A percentile compares a stretch with the other conserved stretches of the same genome.
Conservation (phyloP, 1,140 invertebrate genomes). For the Drosophila lacertosa region DNA sequence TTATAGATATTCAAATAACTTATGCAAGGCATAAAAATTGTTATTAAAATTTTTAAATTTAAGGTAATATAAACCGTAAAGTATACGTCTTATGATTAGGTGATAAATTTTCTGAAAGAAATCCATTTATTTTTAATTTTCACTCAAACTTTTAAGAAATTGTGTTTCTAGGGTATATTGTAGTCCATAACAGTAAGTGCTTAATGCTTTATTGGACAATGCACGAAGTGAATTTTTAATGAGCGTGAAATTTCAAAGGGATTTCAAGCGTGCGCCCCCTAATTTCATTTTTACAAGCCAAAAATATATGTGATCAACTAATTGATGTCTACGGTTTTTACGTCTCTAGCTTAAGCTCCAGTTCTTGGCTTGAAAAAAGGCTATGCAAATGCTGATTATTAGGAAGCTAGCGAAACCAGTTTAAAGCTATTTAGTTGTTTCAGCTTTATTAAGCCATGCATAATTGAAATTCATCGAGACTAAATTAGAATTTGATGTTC, state of each 20-base stretch:
- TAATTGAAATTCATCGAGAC: constrained; percentile 39
- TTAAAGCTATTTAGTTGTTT: constrained; percentile 4
- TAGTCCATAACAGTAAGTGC: not conserved
- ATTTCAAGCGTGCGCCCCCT: constrained; percentile 11
- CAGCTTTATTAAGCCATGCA: constrained; percentile 20
- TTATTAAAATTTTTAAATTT: too few species aligned
- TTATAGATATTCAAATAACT: too few species aligned
- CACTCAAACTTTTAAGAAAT: not conserved
- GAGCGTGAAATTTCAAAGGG: constrained; percentile 37
- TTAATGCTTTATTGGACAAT: constrained; percentile 5
- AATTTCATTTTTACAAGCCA: constrained; percentile 4
- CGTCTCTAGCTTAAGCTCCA: constrained; percentile 16
- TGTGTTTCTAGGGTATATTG: not conserved
- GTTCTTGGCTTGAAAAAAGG: constrained; percentile 13
- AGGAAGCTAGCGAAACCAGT: constrained; percentile 39
- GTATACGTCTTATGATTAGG: too few species aligned
- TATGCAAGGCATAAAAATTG: too few species aligned
- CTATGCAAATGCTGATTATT: constrained; percentile 29
- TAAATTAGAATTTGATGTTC: constrained; percentile 36
- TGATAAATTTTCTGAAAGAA: too few species aligned
- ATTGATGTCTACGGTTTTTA: not conserved
- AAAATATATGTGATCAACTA: constrained; percentile 4
- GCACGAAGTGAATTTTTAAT: constrained; percentile 59
- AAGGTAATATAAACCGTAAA: too few species aligned
- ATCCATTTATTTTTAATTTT: too few species aligned